Evolutionary conservation across 53 echinoderm and acorn worm genomes (phyloP), one percentile per base, ranked within the genome.

Genomic region (Zoroaster sp.): DNA sequence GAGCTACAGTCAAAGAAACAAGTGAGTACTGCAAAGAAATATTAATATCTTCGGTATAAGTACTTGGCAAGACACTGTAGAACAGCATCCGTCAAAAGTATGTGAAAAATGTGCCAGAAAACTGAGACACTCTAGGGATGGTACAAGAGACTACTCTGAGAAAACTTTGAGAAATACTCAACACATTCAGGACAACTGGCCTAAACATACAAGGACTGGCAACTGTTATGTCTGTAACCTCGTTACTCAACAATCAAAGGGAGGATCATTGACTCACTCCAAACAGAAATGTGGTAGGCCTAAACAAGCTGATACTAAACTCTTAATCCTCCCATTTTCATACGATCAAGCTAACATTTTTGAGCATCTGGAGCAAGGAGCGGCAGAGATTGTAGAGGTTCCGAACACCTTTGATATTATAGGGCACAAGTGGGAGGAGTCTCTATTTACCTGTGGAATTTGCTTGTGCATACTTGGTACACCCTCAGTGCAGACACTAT

Each of bases 41-140:
- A n/a, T n/a, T n/a, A n/a, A n/a, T n/a, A n/a, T n/a, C n/a, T n/a
- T n/a, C n/a, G n/a, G n/a, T n/a, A n/a, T n/a, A n/a, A n/a, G n/a
- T n/a, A n/a, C n/a, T n/a, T n/a, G n/a, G n/a, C n/a, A n/a, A n/a
- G n/a, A n/a, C n/a, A n/a, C n/a, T n/a, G n/a, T n/a, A n/a, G n/a
- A n/a, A n/a, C n/a, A n/a, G n/a, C n/a, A n/a, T n/a, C n/a, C n/a
- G n/a, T 35, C 52, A 32, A 32, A 77, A 31, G 15, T 77, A 32
- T 79, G 80, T 38, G 80, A 79, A 59, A 59, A 39, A 40, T 79
- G 80, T 37, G 5, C 36, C 32, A 77, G 78, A 54, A 77, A 77
- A 20, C n/a, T 77, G 17, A 51, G 78, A 9, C 80, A 79, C 31
- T 21, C 28, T n/a, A 59, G 47, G 55, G 49, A 35, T 63, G 65